Conservation (phyloP, 1,140 invertebrate genomes). For the Bradysia coprophila region DNA sequence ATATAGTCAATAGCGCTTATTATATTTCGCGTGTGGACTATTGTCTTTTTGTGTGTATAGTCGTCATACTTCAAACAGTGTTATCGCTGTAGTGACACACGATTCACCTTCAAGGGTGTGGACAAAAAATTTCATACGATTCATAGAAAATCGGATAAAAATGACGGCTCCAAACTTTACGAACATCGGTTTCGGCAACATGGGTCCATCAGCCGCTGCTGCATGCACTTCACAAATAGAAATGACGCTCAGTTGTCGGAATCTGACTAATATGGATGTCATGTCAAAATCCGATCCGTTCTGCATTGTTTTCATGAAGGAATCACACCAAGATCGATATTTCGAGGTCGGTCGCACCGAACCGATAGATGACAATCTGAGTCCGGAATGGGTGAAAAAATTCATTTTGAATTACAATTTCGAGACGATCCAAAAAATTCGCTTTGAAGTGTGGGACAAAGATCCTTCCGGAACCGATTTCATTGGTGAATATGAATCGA, state of each 20-base stretch:
- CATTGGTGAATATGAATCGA: neutral
- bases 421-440: neutral
- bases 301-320: neutral
- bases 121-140: too few relatives aligned
- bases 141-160: too few relatives aligned
- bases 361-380: neutral
- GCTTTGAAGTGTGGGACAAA: neutral
- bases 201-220: too few relatives aligned
- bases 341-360: neutral
- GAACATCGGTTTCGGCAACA: too few relatives aligned
- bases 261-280: neutral
- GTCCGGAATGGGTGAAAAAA: too few relatives aligned
- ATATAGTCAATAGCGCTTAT: too few relatives aligned
- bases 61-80: too few relatives aligned
- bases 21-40: too few relatives aligned
- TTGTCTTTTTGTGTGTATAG: too few relatives aligned
- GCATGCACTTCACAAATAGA: neutral
- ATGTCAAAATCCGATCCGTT: neutral
- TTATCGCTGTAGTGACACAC: too few relatives aligned
- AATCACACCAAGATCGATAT: neutral
- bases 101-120: too few relatives aligned
- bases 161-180: too few relatives aligned
- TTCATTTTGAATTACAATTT: neutral
- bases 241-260: neutral
- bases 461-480: neutral